phyloP scores from a whole-genome alignment of 2,113 vertebrate species.

The Melanostigma gelatinosum region DNA sequence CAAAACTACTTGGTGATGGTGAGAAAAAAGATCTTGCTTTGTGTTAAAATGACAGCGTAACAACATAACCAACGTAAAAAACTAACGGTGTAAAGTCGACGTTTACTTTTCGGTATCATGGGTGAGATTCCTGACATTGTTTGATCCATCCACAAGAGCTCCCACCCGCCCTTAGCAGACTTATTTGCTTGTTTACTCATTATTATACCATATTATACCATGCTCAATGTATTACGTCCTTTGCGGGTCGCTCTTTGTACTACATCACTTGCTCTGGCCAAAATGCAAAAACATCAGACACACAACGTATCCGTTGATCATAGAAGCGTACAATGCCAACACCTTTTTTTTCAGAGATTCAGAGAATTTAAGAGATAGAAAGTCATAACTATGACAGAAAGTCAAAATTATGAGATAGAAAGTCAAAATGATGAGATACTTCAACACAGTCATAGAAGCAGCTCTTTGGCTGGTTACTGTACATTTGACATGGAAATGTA shows the following conservation, averaged over 20 bases:
- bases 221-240: background rate
- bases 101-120: background rate
- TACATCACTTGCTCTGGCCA: too few species aligned
- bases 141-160: background rate
- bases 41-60: background rate
- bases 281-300: background rate
- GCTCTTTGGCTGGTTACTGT: too few species aligned
- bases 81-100: background rate
- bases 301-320: background rate
- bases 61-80: too few species aligned
- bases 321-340: background rate
- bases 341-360: background rate
- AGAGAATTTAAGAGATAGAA: too few species aligned
- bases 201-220: background rate
- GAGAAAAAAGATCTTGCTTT: background rate
- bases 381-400: too few species aligned
- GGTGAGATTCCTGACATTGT: background rate
- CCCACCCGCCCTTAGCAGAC: too few species aligned
- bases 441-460: too few species aligned
- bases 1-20: too few species aligned
- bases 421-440: too few species aligned
- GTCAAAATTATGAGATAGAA: too few species aligned
- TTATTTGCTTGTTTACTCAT: background rate
- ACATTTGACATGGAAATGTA: too few species aligned
- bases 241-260: too few species aligned